Evolutionary conservation across 2,113 vertebrate genomes (phyloP), one percentile per base, ranked within the genome.

Genomic region (Paedocypris sp.): DNA sequence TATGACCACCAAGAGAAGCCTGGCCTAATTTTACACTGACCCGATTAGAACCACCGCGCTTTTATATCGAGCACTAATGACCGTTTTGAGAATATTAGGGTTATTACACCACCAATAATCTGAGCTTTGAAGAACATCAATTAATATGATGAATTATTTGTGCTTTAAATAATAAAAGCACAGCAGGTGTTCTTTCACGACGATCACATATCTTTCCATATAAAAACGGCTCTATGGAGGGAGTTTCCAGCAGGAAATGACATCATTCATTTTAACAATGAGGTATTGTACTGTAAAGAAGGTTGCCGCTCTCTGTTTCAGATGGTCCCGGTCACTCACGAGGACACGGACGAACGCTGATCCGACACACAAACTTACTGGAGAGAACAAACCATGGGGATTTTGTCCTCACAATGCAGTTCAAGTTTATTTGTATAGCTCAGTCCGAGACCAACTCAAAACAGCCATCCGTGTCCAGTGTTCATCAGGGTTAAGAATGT

Each of bases 11-110:
- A 60, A 35, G 50, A 62, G 53, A 58, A 65, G 46, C 42, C 59
- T 42, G 70, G 73, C 29, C 78, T 77, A 73, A 77, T 69, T 75
- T 76, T 67, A 56, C 25, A 43, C 31, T 76, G 74, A 53, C 74
- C 75, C 70, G 68, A 77, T 77, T 81, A 75, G 67, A 77, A 68
- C 73, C 68, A 43, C 60, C 64, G 69, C 73, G 58, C 71, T 73
- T 39, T 70, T 65, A 70, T 9, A 36, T 20, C 10, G 15, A 18
- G 10, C 51, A 36, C n/a, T 4, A 18, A 45, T 26, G 50, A 46
- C 25, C 42, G 54, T 64, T 64, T 16, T 39, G 51, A 28, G 43
- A 58, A 43, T 58, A 43, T 43, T 7, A 12, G 32, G 9, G 11
- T 15, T 45, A n/a, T n/a, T 22, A 43, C 7, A 45, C 4, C 5